phyloP scores from a whole-genome alignment of 2,888 invertebrate species.

The Anaspis maculata region DNA sequence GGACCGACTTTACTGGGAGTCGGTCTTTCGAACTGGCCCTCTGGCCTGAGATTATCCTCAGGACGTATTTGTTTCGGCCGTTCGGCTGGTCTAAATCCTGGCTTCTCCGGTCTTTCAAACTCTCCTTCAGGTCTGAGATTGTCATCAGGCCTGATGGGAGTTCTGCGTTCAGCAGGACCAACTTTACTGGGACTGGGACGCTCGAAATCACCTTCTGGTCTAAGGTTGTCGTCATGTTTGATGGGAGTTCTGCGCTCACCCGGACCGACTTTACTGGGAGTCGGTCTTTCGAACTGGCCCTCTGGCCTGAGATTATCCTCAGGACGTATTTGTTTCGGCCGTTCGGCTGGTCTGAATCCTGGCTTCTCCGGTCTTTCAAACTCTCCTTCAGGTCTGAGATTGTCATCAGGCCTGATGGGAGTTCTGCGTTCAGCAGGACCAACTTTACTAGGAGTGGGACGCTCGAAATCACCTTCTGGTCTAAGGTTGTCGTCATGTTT shows the following conservation, averaged over 20 bases:
- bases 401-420: conserved; percentile 35
- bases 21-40: conserved; percentile 39
- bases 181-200: conserved; percentile 21
- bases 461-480: conserved; percentile 44
- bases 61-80: conserved; percentile 38
- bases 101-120: conserved; percentile 43
- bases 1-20: conserved; percentile 24
- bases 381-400: conserved; percentile 43
- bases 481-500: conserved; percentile 43
- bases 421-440: conserved; percentile 33
- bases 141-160: conserved; percentile 33
- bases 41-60: conserved; percentile 43
- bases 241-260: conserved; percentile 38
- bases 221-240: conserved; percentile 56
- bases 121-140: conserved; percentile 46
- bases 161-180: conserved; percentile 33
- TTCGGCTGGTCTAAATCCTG: conserved; percentile 42
- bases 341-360: conserved; percentile 28
- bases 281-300: conserved; percentile 39
- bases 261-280: conserved; percentile 28
- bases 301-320: conserved; percentile 41
- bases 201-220: conserved; percentile 41
- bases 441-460: conserved; percentile 37
- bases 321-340: conserved; percentile 32
- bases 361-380: conserved; percentile 36